Evolutionary conservation across 53 echinoderm and acorn worm species (phyloP).

Genomic region (Stichopus horrens): DNA sequence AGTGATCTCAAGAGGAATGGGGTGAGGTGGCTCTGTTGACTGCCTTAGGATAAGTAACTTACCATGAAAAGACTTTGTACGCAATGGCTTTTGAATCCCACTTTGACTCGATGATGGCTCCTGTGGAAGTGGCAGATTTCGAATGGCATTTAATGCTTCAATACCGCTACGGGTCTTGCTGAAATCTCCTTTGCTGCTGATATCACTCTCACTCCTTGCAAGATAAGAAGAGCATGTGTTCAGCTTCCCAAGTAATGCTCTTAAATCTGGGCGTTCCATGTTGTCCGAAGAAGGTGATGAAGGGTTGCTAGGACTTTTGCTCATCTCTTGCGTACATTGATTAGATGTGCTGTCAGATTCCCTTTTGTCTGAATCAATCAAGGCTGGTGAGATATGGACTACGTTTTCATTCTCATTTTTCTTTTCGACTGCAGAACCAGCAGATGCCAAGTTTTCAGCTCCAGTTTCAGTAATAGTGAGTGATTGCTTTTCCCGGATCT

Average conservation of each 20-base stretch:
- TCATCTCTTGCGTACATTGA: background rate
- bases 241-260: background rate
- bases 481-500: background rate
- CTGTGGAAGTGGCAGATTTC: constrained; percentile 14
- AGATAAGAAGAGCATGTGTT: background rate
- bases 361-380: background rate
- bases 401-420: background rate
- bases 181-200: background rate
- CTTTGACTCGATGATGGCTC: background rate
- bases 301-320: constrained; percentile 34
- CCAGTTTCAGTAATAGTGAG: background rate
- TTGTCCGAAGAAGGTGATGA: constrained; percentile 24
- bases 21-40: constrained; percentile 19
- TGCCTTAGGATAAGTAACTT: constrained; percentile 17
- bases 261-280: constrained; percentile 16
- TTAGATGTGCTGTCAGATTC: background rate
- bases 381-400: background rate
- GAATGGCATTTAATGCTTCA: background rate
- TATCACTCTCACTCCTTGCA: background rate
- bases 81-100: background rate
- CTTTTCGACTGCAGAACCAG: background rate
- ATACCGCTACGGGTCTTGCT: background rate
- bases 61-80: constrained; percentile 29
- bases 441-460: background rate
- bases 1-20: constrained; percentile 14